These are phyloP conservation scores for Chaunax sp. DNA, from an alignment of 2,797 vertebrate species.

Conservation along the genomic window DNA sequence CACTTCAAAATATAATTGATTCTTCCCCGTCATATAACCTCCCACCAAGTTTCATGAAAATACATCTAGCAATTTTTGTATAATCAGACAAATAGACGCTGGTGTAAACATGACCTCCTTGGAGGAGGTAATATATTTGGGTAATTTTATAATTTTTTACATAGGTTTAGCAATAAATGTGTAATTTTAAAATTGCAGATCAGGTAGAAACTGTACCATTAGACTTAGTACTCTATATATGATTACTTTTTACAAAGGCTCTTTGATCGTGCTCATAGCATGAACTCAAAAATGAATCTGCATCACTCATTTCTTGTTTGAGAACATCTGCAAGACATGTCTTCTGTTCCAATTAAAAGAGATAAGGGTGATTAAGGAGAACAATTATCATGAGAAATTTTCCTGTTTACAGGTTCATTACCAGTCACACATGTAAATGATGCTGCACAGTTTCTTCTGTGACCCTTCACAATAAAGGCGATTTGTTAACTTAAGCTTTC, in stretches of 20 bases:
- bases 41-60: too few relatives aligned
- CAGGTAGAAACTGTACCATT: background rate
- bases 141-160: too few relatives aligned
- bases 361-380: conserved; percentile 49
- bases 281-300: background rate
- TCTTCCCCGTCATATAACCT: too few relatives aligned
- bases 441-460: too few relatives aligned
- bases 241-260: conserved; percentile 7
- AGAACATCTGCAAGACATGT: conserved; percentile 6
- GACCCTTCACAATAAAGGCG: too few relatives aligned
- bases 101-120: too few relatives aligned
- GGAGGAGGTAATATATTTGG: too few relatives aligned
- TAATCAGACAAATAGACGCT: too few relatives aligned
- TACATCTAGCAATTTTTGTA: too few relatives aligned
- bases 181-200: background rate
- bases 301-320: background rate
- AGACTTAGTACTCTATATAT: too few relatives aligned
- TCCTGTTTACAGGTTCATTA: conserved; percentile 55
- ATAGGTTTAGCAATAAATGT: background rate
- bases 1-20: too few relatives aligned
- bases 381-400: conserved; percentile 37
- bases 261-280: conserved; percentile 3
- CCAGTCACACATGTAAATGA: conserved; percentile 23
- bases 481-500: too few relatives aligned
- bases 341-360: conserved; percentile 32